Evolutionary conservation across 1,140 invertebrate genomes (phyloP).

Genomic region (Drosophila orena): DNA sequence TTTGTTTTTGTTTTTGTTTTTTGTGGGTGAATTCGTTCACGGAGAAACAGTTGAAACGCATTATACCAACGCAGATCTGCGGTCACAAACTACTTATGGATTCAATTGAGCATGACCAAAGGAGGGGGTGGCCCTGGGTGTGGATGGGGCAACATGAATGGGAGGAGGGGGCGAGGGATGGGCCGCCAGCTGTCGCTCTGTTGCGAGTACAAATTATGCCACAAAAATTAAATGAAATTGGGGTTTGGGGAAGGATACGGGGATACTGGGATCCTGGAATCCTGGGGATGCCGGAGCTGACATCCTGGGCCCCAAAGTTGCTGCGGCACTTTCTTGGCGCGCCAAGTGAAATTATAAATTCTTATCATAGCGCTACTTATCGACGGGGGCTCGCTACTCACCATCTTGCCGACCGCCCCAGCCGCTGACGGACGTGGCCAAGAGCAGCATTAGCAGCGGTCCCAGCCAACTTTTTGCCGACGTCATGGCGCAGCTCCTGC

Average conservation of each 20-base stretch:
- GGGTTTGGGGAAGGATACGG: conserved; percentile 4
- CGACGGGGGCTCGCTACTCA: conserved; percentile 59
- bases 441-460: conserved; percentile 69
- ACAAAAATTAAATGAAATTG: conserved; percentile 77
- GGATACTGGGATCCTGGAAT: not conserved
- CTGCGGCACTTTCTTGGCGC: conserved; percentile 19
- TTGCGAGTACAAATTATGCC: conserved; percentile 76
- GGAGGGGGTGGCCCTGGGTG: not conserved
- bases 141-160: not conserved
- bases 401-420: conserved; percentile 80
- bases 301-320: not conserved
- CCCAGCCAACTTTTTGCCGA: conserved; percentile 74
- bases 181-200: conserved; percentile 67
- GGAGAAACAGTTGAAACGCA: conserved; percentile 81
- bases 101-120: conserved; percentile 79
- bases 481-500: conserved; percentile 50
- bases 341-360: conserved; percentile 77
- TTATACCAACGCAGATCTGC: conserved; percentile 80
- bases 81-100: conserved; percentile 83
- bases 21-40: conserved; percentile 68
- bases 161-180: conserved; percentile 11
- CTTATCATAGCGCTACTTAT: conserved; percentile 81
- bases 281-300: too few species aligned
- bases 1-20: conserved; percentile 21
- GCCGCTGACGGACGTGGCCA: conserved; percentile 76